Evolutionary conservation across 2,797 vertebrate genomes (phyloP).

Genomic region (Chloroceryle inda): DNA sequence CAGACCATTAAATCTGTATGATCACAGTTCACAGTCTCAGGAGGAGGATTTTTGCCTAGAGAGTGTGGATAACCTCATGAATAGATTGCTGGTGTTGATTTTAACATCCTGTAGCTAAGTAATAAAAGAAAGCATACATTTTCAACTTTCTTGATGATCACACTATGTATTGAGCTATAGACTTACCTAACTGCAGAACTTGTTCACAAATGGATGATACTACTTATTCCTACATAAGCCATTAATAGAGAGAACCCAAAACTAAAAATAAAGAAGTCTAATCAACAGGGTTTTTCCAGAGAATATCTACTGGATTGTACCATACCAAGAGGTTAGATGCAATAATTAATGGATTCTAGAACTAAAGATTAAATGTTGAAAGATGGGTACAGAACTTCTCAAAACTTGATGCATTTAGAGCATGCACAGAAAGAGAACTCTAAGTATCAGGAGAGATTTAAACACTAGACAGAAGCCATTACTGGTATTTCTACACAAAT

Average conservation of each 20-base stretch:
- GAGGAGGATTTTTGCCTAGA: not conserved
- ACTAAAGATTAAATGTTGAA: not conserved
- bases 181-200: not conserved
- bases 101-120: not conserved
- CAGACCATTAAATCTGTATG: not conserved
- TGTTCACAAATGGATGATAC: not conserved
- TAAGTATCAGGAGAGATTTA: not conserved
- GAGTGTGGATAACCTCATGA: not conserved
- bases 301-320: not conserved
- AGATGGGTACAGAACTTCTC: not conserved
- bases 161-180: rapidly evolving
- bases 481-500: not conserved
- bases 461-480: not conserved
- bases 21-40: not conserved
- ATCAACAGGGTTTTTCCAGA: not conserved
- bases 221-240: not conserved
- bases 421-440: not conserved
- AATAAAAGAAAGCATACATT: not conserved
- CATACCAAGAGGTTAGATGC: not conserved
- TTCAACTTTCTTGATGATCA: not conserved
- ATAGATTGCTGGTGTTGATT: not conserved
- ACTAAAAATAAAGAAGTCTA: not conserved
- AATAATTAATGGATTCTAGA: not conserved
- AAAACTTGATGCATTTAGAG: not conserved
- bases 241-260: not conserved